Evolutionary conservation across 2,888 invertebrate genomes (phyloP).

Genomic region (Tachystola acroxantha): DNA sequence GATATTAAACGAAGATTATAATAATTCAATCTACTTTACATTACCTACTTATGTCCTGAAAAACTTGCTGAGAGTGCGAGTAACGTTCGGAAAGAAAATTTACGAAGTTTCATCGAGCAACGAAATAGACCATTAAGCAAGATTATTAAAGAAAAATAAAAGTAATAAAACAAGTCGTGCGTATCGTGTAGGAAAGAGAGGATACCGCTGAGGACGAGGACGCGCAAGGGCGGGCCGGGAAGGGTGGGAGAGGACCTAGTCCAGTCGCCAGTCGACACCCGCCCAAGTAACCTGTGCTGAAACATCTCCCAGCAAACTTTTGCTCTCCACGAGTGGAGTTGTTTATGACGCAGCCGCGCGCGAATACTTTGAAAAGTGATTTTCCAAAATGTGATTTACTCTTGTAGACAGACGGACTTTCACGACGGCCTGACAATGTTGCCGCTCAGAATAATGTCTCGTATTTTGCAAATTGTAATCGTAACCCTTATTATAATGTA

Average conservation of each 20-base stretch:
- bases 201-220: conserved; percentile 36
- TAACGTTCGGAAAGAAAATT: conserved; percentile 45
- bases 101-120: conserved; percentile 54
- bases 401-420: conserved; percentile 2
- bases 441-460: conserved; percentile 32
- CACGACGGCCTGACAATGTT: conserved; percentile 25
- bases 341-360: conserved; percentile 18
- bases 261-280: conserved; percentile 50
- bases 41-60: conserved; percentile 15
- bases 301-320: conserved; percentile 26
- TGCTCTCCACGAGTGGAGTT: conserved; percentile 15
- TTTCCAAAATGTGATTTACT: conserved; percentile 31
- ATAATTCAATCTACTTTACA: no score
- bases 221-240: conserved; percentile 39
- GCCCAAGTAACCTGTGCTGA: conserved; percentile 18
- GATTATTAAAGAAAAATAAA: conserved; percentile 73
- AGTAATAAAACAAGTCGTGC: conserved; percentile 68
- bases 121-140: conserved; percentile 66
- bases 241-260: conserved; percentile 34
- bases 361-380: conserved; percentile 20
- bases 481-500: conserved; percentile 36
- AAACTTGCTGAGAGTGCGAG: conserved; percentile 34
- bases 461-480: conserved; percentile 36
- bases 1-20: no score
- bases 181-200: conserved; percentile 49